phyloP scores from a whole-genome alignment of 2,888 invertebrate genomes.

The Pachymerium ferrugineum region DNA sequence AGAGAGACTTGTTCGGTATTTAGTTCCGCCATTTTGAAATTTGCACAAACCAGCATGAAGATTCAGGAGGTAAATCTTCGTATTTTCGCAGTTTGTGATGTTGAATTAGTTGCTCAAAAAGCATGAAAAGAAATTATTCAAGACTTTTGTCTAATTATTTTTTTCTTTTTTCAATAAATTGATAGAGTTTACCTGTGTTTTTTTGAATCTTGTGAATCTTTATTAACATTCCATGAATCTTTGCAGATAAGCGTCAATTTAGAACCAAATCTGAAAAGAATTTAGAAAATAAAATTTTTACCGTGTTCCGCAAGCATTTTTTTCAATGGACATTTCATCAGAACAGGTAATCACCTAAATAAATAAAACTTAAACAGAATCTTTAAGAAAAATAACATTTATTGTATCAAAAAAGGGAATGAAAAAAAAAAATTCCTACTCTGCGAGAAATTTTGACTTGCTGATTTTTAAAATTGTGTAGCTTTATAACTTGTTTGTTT shows the following conservation, averaged over 20 bases:
- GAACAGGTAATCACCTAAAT: conserved; percentile 3
- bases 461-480: too few relatives aligned
- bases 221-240: not conserved
- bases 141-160: too few relatives aligned
- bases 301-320: too few relatives aligned
- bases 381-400: too few relatives aligned
- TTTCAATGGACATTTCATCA: not conserved
- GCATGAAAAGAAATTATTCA: too few relatives aligned
- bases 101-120: too few relatives aligned
- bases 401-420: too few relatives aligned
- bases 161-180: not conserved
- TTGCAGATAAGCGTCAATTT: not conserved
- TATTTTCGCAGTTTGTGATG: too few relatives aligned
- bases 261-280: not conserved
- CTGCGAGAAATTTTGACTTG: too few relatives aligned
- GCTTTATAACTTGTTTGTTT: too few relatives aligned
- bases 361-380: too few relatives aligned
- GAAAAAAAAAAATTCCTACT: too few relatives aligned
- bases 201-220: conserved; percentile 20
- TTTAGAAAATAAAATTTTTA: not conserved
- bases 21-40: not conserved
- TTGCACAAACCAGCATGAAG: not conserved
- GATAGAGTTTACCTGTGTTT: not conserved
- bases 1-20: not conserved
- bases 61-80: not conserved